phyloP scores from a whole-genome alignment of 2,113 vertebrate species.

The Hydrolagus affinis region DNA sequence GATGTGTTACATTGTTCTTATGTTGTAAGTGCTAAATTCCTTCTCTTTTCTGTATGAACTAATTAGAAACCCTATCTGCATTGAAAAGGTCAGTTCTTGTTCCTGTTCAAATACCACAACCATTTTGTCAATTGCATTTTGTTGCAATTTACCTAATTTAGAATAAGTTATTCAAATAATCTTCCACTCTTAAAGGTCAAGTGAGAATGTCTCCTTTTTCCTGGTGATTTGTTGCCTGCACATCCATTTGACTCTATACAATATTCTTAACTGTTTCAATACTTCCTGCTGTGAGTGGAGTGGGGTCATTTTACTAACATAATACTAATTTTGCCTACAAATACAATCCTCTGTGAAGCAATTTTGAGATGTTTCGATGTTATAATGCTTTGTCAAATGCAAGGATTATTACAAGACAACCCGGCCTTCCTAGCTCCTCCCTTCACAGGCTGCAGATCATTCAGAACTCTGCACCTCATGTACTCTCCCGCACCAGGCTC shows the following conservation, averaged over 20 bases:
- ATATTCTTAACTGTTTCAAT: neutral
- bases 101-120: neutral
- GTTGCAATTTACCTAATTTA: neutral
- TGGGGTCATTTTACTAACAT: too few relatives aligned
- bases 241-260: neutral
- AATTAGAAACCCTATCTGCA: neutral
- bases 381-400: too few relatives aligned
- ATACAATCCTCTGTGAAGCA: too few relatives aligned
- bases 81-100: neutral
- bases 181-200: slow-evolving; percentile 2
- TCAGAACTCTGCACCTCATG: too few relatives aligned
- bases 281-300: neutral
- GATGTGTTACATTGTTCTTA: neutral
- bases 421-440: too few relatives aligned
- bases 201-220: neutral
- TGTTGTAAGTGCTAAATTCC: neutral
- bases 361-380: too few relatives aligned
- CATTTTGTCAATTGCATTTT: neutral
- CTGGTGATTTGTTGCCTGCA: neutral
- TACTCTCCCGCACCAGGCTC: too few relatives aligned
- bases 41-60: neutral
- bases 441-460: too few relatives aligned
- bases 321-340: too few relatives aligned
- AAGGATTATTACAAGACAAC: too few relatives aligned
- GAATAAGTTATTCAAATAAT: neutral